Percentiles rank a stretch among this genome's conserved stretches.
Evolutionary conservation across 2,888 invertebrate genomes (phyloP).

Genomic region (Aradus depressus): DNA sequence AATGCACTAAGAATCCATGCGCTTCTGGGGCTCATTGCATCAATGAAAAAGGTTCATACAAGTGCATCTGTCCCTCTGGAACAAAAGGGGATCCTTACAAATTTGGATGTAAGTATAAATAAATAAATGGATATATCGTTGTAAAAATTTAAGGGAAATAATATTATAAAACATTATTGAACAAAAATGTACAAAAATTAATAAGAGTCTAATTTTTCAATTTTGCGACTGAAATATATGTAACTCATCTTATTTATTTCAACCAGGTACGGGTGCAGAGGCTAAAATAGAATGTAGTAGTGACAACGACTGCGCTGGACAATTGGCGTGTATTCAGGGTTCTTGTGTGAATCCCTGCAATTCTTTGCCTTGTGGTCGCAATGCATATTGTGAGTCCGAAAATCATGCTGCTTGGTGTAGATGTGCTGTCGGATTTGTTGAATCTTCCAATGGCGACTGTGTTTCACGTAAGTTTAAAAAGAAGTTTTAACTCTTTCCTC

Average conservation of each 20-base stretch:
- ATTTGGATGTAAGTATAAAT: constrained; percentile 61
- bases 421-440: constrained; percentile 69
- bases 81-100: constrained; percentile 77
- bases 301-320: constrained; percentile 69
- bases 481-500: no score
- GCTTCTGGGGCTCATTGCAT: constrained; percentile 77
- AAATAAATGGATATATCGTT: not conserved
- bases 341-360: constrained; percentile 73
- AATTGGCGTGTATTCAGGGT: constrained; percentile 64
- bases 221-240: no score
- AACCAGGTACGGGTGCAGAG: constrained; percentile 41
- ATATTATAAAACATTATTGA: not conserved
- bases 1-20: constrained; percentile 73
- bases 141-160: not conserved
- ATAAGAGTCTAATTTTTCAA: no score
- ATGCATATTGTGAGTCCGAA: constrained; percentile 78
- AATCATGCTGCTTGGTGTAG: constrained; percentile 77
- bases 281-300: constrained; percentile 53
- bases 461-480: constrained; percentile 54
- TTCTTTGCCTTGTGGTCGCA: constrained; percentile 63
- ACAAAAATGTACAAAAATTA: no score
- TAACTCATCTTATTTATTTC: no score
- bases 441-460: constrained; percentile 69
- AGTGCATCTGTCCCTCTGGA: constrained; percentile 73
- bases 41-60: constrained; percentile 73